These are phyloP conservation scores for Sebastes elongatus DNA, from an alignment of 2,797 vertebrate species.

Conservation along the genomic window DNA sequence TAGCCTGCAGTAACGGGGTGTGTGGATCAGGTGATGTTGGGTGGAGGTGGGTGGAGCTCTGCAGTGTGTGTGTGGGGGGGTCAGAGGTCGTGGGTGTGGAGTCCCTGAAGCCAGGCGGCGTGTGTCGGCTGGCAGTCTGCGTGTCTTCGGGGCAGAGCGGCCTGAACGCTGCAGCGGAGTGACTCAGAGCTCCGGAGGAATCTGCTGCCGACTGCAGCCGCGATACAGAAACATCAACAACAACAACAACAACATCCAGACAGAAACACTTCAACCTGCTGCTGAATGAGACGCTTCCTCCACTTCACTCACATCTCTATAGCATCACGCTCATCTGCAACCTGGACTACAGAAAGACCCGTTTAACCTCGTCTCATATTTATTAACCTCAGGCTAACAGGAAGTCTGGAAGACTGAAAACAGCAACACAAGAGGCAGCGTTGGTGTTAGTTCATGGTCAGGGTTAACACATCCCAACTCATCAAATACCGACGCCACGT, in stretches of 20 bases:
- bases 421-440: no score
- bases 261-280: slow-evolving; percentile 10
- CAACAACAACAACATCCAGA: not conserved
- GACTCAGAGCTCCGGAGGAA: slow-evolving; percentile 45
- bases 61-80: not conserved
- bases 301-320: no score
- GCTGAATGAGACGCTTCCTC: not conserved
- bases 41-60: slow-evolving; percentile 42
- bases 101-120: slow-evolving; percentile 41
- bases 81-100: slow-evolving; percentile 46
- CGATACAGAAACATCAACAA: not conserved
- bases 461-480: no score
- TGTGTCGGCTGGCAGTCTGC: slow-evolving; percentile 39
- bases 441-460: no score
- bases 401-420: no score
- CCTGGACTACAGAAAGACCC: no score
- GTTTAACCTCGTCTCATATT: not conserved
- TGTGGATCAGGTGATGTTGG: slow-evolving; percentile 36
- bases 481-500: no score
- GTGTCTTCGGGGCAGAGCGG: slow-evolving; percentile 30
- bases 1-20: slow-evolving; percentile 9
- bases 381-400: not conserved
- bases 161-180: slow-evolving; percentile 35
- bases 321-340: no score
- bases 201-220: slow-evolving; percentile 8